Evolutionary conservation across 2,888 invertebrate species (phyloP).

Genomic region (Leptopilina syphax): DNA sequence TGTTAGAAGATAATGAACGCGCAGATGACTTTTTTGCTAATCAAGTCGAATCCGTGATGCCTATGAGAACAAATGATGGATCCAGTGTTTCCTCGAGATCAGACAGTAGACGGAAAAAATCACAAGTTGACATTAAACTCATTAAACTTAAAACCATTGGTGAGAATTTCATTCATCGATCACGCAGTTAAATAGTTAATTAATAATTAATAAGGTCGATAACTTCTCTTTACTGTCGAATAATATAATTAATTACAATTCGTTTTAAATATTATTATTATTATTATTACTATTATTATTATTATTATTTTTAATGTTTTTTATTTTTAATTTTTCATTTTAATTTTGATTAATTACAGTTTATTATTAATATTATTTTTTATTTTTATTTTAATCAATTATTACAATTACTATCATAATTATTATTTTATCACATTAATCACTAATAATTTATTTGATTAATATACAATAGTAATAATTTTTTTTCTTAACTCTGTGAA

Average conservation of each 20-base stretch:
- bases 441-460: no score
- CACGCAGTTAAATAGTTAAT: neutral
- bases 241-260: no score
- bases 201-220: no score
- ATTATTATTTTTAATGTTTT: no score
- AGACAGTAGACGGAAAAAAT: slow-evolving; percentile 45
- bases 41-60: slow-evolving; percentile 45
- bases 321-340: neutral
- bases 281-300: no score
- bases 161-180: slow-evolving; percentile 49
- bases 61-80: slow-evolving; percentile 49
- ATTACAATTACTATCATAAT: no score
- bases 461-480: neutral
- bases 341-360: neutral
- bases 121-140: slow-evolving; percentile 56
- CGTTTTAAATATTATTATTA: no score
- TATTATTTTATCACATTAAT: no score
- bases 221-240: no score
- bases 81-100: slow-evolving; percentile 50
- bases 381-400: no score
- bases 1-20: slow-evolving; percentile 53
- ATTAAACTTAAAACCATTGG: slow-evolving; percentile 67
- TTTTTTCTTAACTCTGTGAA: no score
- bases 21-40: slow-evolving; percentile 48
- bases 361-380: no score